Evolutionary conservation across 2,888 invertebrate species (phyloP), one percentile per base, ranked within the genome.

Genomic region (Leptopterna dolabrata): DNA sequence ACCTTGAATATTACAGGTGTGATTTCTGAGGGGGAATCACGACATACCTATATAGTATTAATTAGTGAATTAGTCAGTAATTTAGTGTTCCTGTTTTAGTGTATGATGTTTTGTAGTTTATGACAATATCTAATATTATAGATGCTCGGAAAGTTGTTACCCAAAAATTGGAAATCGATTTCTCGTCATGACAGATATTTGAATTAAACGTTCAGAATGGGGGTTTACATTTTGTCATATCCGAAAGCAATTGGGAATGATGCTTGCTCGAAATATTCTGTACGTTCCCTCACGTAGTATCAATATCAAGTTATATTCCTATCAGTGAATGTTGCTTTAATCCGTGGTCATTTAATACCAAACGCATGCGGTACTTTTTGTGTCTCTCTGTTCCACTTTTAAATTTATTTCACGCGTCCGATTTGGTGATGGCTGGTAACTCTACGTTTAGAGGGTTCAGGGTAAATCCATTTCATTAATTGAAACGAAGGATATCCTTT

Each of bases 261-360:
- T 73, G 73, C 41, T 73, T 73, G 73, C n/a, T 30, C 36, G 41
- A 36, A 36, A 73, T 73, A 36, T 19, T 9, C 36, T 36, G 73
- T 36, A 41, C 73, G 16, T 24, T 30, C 71, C 30, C 71, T 27
- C 71, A 71, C 71, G 73, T 30, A 36, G 73, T 73, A 73, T 73
- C 29, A 73, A 73, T 73, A 30, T 73, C 73, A 73, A 73, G 73
- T 73, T 73, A 73, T 73, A 36, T 73, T 73, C 36, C 73, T 73
- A 73, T 73, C 73, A 73, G 73, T 36, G 41, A 36, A n/a, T 36
- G 73, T 73, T 14, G 73, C 36, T 73, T 36, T 73, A 36, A 73
- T 36, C 41, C 73, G 14, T n/a, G 30, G 36, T 73, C 73, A 73
- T 73, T 41, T 30, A 36, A 73, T 73, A 27, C 63, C 63, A 63